A percentile compares a stretch with the other conserved stretches of the same genome.
phyloP scores from a whole-genome alignment of 2,113 vertebrate species.

The Pseudopodoces humilis region DNA sequence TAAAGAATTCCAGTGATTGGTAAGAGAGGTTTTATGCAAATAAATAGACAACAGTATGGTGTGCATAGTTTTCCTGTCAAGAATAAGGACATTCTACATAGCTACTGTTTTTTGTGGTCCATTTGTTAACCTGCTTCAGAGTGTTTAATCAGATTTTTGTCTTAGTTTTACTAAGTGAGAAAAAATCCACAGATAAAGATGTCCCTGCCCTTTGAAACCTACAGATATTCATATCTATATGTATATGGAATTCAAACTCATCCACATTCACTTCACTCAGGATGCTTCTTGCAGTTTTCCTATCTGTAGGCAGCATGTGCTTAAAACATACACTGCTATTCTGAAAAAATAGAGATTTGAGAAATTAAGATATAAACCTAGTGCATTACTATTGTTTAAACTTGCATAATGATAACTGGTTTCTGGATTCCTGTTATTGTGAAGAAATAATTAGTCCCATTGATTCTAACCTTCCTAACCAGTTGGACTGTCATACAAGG shows the following conservation, averaged over 20 bases:
- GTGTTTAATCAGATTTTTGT: background rate
- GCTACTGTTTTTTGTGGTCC: background rate
- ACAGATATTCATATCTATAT: background rate
- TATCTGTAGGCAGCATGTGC: background rate
- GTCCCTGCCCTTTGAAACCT: background rate
- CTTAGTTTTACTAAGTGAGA: background rate
- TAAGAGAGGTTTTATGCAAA: background rate
- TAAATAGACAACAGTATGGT: background rate
- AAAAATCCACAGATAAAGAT: background rate
- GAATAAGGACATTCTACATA: background rate
- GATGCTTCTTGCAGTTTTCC: background rate
- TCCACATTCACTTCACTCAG: background rate
- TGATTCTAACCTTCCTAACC: background rate
- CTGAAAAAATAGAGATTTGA: background rate
- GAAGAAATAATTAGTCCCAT: background rate
- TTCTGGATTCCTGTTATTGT: background rate
- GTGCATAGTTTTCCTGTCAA: background rate
- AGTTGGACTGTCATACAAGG: background rate
- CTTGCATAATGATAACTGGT: background rate
- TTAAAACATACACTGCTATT: background rate
- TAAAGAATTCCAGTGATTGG: background rate
- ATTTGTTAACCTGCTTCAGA: background rate
- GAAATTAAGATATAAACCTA: background rate
- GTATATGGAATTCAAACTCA: background rate
- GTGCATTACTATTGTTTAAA: background rate